Evolutionary conservation across 2,113 vertebrate genomes (phyloP), one percentile per base, ranked within the genome.

Genomic region (Lagopus muta): DNA sequence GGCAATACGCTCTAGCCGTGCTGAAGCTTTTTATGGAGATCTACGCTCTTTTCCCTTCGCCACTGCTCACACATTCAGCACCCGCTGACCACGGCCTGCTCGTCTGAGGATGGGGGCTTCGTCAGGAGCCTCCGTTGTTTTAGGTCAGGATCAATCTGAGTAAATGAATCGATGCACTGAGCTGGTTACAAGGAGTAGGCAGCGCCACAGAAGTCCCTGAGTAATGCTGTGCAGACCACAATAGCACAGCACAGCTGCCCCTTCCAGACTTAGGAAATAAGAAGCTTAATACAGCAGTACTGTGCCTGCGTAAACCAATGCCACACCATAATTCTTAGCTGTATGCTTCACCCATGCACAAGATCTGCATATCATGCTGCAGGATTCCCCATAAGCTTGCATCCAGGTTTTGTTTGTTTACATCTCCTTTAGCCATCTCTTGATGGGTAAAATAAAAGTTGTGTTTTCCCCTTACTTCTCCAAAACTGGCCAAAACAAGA

Each of bases 1-100:
- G 17, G 1, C 3, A 4, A 0, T 1, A 8, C 22, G 5, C 15
- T 1, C 15, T 1, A 25, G 34, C 24, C 8, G 0, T 2, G 24
- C 20, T 3, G 4, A 73, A 80, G 19, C 10, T 0, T 5, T 27
- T 25, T 1, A 6, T 2, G 11, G 28, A 22, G 9, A 6, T 1
- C 20, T 7, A 19, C 19, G 0, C 18, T 54, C 27, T 19, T 36
- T 21, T 36, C 34, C 45, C 40, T 14, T 60, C 10, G 14, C 13
- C 11, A 8, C 19, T 25, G 21, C 25, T 12, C 30, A 5, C 1
- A 2, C 13, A 7, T 30, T 8, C 14, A 30, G 34, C 52, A 54
- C 27, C 16, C 67, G 30, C 18, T 70, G 62, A 9, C 32, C 34
- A 1, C 40, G 4, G 7, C 32, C 32, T 25, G 8, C 12, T 61